Conservation (phyloP, 1,140 invertebrate genomes). For the Papilio dardanus region DNA sequence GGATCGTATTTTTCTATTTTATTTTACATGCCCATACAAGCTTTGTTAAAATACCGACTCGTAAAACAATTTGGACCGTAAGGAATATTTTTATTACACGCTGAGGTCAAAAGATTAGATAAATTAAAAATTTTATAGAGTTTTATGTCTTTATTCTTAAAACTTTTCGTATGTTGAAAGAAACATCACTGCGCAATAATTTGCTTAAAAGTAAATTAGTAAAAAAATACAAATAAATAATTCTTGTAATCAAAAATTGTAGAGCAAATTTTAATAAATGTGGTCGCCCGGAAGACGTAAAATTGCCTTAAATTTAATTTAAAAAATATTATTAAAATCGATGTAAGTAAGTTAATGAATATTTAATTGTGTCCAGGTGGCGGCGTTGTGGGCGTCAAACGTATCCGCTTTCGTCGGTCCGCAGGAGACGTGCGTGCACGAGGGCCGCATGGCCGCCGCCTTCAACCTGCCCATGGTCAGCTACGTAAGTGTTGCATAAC, state of each 20-base stretch:
- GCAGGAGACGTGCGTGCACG: constrained; percentile 97
- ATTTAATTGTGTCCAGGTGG: constrained; percentile 84
- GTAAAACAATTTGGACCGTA: constrained; percentile 9
- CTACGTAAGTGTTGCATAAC: constrained; percentile 84
- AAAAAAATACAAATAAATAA: too few relatives aligned
- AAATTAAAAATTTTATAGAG: background rate
- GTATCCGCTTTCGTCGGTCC: constrained; percentile 96
- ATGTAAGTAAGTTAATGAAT: too few relatives aligned
- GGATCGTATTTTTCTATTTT: constrained; percentile 29
- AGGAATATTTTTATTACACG: background rate
- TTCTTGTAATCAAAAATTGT: too few relatives aligned
- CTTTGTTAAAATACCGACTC: constrained; percentile 5
- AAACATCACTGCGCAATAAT: too few relatives aligned
- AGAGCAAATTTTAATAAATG: too few relatives aligned
- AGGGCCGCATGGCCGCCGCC: constrained; percentile 96
- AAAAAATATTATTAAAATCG: too few relatives aligned
- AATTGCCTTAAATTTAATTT: too few relatives aligned
- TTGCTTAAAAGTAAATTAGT: too few relatives aligned
- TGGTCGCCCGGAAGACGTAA: too few relatives aligned
- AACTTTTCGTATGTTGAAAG: too few relatives aligned
- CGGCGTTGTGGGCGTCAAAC: constrained; percentile 92
- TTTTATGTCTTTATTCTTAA: background rate
- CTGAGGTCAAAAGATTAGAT: background rate
- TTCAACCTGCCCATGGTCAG: constrained; percentile 96
- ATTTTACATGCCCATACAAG: constrained; percentile 13